Evolutionary conservation across 2,888 invertebrate species (phyloP), one percentile per base, ranked within the genome.

Genomic region (Coleophora deauratella): DNA sequence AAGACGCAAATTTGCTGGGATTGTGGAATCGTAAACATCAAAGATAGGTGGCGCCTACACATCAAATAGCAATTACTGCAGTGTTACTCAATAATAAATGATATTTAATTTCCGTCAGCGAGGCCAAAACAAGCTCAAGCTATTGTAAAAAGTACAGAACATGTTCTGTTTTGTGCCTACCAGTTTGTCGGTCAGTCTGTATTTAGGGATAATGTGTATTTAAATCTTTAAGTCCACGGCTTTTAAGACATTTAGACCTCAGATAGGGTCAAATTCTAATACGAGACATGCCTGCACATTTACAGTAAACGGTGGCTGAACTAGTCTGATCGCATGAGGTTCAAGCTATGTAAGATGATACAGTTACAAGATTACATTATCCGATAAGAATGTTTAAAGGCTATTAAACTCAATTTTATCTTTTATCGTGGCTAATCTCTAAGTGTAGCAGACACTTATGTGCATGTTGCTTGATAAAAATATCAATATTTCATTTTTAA

Each of bases 391-490:
- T 59, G 55, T 60, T 51, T 40, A 59, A 50, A 71, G 72, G 73
- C 72, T 74, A 73, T 72, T 82, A 78, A 77, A 80, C 77, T 73
- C 59, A 50, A 53, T 63, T 64, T 71, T 78, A 76, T 74, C 71
- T 66, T 50, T 73, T 81, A 81, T 81, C 80, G 54, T 41, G 40
- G 51, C 52, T 72, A 73, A 80, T 76, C 78, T 67, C 47, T 54
- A 74, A 68, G 21, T 21, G 6, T 21, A 21, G 21, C 6, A 21
- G 21, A 6, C 6, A 21, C 21, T 21, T 71, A 59, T 64, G 61
- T 67, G 63, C 64, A 66, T 68, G 59, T 62, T 57, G 51, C 55
- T 54, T 63, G 72, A 79, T 78, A 77, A 71, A 65, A 55, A 33
- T 76, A 80, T 79, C 80, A 68, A 62, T 49, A 69, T 78, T 81